Conservation (phyloP, 2,113 vertebrate species). For the Ammodytes dubius region DNA sequence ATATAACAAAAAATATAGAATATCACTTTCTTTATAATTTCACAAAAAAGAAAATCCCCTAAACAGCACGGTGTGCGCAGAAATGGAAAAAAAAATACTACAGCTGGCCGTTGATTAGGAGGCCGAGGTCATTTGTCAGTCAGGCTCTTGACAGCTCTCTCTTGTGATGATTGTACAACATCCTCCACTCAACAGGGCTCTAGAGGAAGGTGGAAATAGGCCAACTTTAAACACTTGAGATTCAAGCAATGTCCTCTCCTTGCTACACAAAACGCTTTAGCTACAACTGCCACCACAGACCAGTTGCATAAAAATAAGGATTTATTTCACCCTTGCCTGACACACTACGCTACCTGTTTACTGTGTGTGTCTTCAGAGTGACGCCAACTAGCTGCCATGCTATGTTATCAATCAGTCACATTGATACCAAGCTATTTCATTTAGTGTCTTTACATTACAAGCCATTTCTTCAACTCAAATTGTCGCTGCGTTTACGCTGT, state of each 20-base stretch:
- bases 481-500: conserved; percentile 5
- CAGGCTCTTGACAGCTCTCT: conserved; percentile 38
- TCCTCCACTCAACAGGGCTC: conserved; percentile 29
- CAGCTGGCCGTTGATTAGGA: conserved; percentile 18
- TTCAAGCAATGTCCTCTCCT: conserved; percentile 45
- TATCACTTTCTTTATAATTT: neutral
- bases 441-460: conserved; percentile 28
- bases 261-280: conserved; percentile 35
- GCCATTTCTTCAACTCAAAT: conserved; percentile 19
- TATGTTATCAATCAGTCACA: neutral
- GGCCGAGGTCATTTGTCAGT: conserved; percentile 54
- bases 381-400: conserved; percentile 5
- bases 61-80: conserved; percentile 8
- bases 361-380: conserved; percentile 17
- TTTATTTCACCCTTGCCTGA: conserved; percentile 29
- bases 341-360: conserved; percentile 25
- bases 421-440: conserved; percentile 28
- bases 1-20: conserved; percentile 12
- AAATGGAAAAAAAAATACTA: conserved; percentile 1
- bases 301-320: conserved; percentile 13
- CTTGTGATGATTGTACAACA: conserved; percentile 63
- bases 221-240: conserved; percentile 64
- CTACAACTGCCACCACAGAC: conserved; percentile 22
- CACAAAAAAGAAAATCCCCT: neutral
- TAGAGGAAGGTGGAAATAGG: conserved; percentile 55